Conservation (phyloP, 2,797 vertebrate genomes). For the Rhynchotus rufescens region DNA sequence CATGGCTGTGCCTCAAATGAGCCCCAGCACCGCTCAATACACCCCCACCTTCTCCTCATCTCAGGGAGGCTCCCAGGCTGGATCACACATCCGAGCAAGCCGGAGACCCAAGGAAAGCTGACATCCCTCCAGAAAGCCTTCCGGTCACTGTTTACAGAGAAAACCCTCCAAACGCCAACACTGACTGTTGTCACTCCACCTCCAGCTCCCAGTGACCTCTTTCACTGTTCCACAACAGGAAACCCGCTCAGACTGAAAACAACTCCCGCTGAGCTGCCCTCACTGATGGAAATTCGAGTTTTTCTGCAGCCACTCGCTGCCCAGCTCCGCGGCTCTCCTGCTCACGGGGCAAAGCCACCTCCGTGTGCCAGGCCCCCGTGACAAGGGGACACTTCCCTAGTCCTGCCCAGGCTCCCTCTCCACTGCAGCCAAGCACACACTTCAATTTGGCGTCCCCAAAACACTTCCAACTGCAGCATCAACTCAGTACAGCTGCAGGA, state of each 20-base stretch:
- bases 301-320: not conserved
- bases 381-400: not conserved
- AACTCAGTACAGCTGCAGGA: slow-evolving; percentile 21
- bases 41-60: not conserved
- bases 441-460: slow-evolving; percentile 14
- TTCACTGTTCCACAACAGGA: slow-evolving; percentile 39
- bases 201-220: not conserved
- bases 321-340: not conserved
- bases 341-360: not conserved
- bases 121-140: not conserved
- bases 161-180: not conserved
- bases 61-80: not conserved
- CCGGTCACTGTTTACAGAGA: slow-evolving; percentile 18
- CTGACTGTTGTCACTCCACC: not conserved
- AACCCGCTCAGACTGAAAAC: slow-evolving; percentile 31
- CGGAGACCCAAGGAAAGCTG: not conserved
- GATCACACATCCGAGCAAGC: not conserved
- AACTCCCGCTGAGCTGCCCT: not conserved
- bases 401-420: not conserved
- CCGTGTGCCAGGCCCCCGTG: not conserved
- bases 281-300: not conserved
- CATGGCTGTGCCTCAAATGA: not conserved
- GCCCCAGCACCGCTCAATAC: not conserved
- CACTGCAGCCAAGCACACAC: not conserved
- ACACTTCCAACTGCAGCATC: slow-evolving; percentile 21